Base-by-base conservation (phyloP, 2,888 invertebrate species). In the Drosophila fulvimacula region DNA sequence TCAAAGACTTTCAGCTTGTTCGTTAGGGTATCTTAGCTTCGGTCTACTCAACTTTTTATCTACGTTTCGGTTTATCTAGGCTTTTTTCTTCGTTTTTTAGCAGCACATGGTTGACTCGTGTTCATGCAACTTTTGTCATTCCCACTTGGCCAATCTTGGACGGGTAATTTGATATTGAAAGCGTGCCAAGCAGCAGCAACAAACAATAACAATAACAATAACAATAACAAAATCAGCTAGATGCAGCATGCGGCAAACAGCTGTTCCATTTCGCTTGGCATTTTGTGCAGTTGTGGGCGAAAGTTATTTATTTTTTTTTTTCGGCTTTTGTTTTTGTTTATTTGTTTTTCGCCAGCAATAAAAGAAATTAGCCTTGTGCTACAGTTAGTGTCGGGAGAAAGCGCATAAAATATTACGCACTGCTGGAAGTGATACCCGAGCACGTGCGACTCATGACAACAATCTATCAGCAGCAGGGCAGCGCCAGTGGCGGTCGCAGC, bases 111-210 rank as follows among this genome's bases (percentile, higher is more conserved):
- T 63, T 58, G 62, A 63, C 55, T 72, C 49, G 61, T 58, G 76
- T 65, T 65, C 78, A 66, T 69, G 66, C 65, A 64, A 65, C 61
- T 70, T 73, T 73, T 86, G 82, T 81, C 87, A 83, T 73, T 80
- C 71, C 65, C 68, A 61, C 51, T 76, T 56, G 74, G 59, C 62
- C 69, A 69, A 53, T 78, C 87, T 78, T 73, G 76, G 70, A 67
- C 73, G 69, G 62, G 83, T 78, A 84, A 84, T 84, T 86, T 76
- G 70, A 83, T 85, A 83, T 88, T 88, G 88, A 85, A 85, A 83
- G 83, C 88, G 88, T 83, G 83, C 83, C 83, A 88, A 81, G 48
- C 52, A 57, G 52, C 64, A 41, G 21, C 5, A n/a, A 10, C 27
- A 27, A 27, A 9, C 59, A 30, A 56, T 30, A 61, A 52, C 46